Base-by-base conservation (phyloP, 2,113 vertebrate genomes). In the Poeciliopsis turrubarensis region DNA sequence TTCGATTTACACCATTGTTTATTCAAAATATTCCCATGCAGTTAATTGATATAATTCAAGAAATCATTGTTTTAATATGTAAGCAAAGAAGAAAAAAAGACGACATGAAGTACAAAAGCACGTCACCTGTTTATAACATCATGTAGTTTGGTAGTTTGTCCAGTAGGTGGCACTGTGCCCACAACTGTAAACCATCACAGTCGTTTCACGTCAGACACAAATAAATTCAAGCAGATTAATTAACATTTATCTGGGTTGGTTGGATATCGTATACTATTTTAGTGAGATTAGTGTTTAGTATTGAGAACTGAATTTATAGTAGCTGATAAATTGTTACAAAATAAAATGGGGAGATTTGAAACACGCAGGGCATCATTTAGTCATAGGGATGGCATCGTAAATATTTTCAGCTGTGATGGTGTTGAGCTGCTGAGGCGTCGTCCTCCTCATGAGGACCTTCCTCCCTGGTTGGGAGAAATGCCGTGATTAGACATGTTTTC, bases 161-260 rank as follows among this genome's bases (percentile, higher is more conserved):
- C 87, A 79, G 72, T 39, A 89, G 87, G 71, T 87, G 89, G 83
- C 73, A 73, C 13, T 62, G 34, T 78, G 26, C 34, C 34, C 51
- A 70, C 72, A 62, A 22, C 4, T 68, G 66, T 37, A 19, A 31
- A 60, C 14, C 19, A 65, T 13, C 10, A 17, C 29, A 7, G 15
- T n/a, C 70, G 25, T 30, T 60, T 61, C 25, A 9, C 10, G n/a
- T n/a, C 25, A 64, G 30, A 19, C 32, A 34, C 9, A 65, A 51
- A 63, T 39, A 67, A 61, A 1, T 32, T n/a, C 37, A 74, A n/a
- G 64, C n/a, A 8, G 64, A 68, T 31, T 17, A 39, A 70, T 67
- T 29, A 0, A 57, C 6, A 27, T 6, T 39, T 73, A 64, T 70
- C 39, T 66, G 29, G 70, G 41, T 31, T 1, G 54, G 29, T 47